Evolutionary conservation across 2,888 invertebrate species (phyloP), one percentile per base, ranked within the genome.

Genomic region (Tenthredo scrophulariae): DNA sequence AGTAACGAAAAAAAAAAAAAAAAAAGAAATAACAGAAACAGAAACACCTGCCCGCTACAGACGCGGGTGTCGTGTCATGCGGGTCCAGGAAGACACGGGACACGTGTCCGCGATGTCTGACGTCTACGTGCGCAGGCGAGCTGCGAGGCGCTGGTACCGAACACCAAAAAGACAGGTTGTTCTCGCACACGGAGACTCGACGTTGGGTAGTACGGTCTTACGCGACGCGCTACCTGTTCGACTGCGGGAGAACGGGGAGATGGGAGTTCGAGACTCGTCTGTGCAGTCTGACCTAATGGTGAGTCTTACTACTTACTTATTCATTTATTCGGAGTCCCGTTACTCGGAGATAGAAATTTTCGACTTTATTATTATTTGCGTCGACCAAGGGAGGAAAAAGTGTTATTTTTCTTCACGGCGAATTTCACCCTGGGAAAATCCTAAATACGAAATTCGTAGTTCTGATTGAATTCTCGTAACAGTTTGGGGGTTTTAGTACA

Each of bases 61-160:
- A 40, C 58, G 62, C 67, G 37, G 82, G 70, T 70, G 67, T 50
- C 83, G 83, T 83, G 83, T 83, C 70, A 83, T 83, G 83, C 83
- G 83, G 83, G 83, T 70, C 83, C 67, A 65, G 83, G n/a, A 67
- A 83, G 83, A 67, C 83, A 70, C 83, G 83, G 80, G 80, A 80
- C 80, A 83, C 83, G 83, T 83, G 83, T 83, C 67, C 46, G 83
- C 46, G 83, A 65, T 67, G 43, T 83, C 83, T 67, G 83, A 46
- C 18, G 70, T 67, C 46, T 83, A 83, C 46, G 83, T 67, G 83
- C 67, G 83, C 83, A 70, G 67, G 70, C 50, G 83, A 83, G 83
- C 67, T 29, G 22, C 22, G 50, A 83, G 67, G 80, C 58, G 80
- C 58, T 58, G 80, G n/a, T 40, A 7, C n/a, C 18, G 54, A 80